Conservation (phyloP, 2,797 vertebrate species). For the Propithecus deckenii region DNA sequence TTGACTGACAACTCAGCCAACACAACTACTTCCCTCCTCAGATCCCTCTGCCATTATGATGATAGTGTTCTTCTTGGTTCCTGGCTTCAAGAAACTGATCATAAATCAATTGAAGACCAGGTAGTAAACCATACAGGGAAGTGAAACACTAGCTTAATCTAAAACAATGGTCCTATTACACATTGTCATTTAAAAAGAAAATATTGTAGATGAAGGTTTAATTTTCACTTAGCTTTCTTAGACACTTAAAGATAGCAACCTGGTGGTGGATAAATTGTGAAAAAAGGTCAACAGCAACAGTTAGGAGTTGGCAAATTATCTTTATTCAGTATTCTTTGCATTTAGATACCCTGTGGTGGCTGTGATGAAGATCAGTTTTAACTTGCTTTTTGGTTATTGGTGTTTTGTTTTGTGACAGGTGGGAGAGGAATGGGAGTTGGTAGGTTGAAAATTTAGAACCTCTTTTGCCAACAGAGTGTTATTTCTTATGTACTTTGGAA, state of each 20-base stretch:
- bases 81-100: constrained; percentile 99
- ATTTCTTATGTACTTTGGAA: background rate
- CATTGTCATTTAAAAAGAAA: constrained; percentile 7
- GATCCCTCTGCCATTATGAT: constrained; percentile 98
- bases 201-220: background rate
- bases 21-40: constrained; percentile 97
- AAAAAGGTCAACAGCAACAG: background rate
- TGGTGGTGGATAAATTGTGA: background rate
- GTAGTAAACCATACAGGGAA: constrained; percentile 79
- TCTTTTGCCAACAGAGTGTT: background rate
- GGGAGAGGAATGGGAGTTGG: background rate
- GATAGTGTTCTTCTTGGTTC: constrained; percentile 99
- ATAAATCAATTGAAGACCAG: constrained; percentile 99
- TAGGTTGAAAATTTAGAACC: background rate
- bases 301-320: constrained; percentile 5
- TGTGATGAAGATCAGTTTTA: background rate
- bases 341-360: background rate
- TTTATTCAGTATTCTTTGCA: background rate
- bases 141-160: background rate
- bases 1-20: constrained; percentile 99
- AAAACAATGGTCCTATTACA: background rate
- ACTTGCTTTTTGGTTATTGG: background rate
- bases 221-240: constrained; percentile 8
- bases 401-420: constrained; percentile 10
- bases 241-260: background rate